Conservation (phyloP, 2,888 invertebrate species). For the Balanococcus diminutus region DNA sequence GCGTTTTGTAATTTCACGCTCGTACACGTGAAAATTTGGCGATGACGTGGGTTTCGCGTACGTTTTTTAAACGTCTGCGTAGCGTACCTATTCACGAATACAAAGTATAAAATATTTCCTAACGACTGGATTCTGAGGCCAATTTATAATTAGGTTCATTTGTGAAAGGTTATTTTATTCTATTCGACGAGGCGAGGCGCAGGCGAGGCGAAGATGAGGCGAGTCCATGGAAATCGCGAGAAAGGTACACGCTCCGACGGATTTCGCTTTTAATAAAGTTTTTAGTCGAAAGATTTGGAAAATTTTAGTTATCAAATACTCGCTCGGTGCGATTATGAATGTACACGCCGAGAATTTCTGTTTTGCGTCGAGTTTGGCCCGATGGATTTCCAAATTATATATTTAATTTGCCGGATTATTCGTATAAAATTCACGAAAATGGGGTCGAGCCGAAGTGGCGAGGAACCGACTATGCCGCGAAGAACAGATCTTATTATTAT, state of each 20-base stretch:
- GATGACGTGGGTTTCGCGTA: neutral
- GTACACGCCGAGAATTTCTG: neutral
- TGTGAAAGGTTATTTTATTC: neutral
- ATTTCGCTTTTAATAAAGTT: neutral
- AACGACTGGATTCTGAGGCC: neutral
- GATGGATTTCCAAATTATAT: neutral
- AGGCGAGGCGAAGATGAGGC: neutral
- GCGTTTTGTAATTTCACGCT: slow-evolving; percentile 1
- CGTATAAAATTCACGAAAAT: neutral
- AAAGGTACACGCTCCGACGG: neutral
- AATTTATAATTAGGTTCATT: slow-evolving; percentile 17
- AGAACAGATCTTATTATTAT: neutral
- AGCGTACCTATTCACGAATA: neutral
- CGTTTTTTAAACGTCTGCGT: neutral
- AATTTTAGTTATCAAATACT: neutral
- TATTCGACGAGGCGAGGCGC: too few relatives aligned
- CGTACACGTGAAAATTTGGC: slow-evolving; percentile 16
- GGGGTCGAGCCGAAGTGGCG: neutral
- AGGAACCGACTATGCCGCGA: neutral
- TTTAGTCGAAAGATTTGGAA: neutral
- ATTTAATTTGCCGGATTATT: neutral
- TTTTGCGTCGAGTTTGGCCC: neutral
- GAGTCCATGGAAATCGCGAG: neutral
- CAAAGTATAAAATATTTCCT: neutral
- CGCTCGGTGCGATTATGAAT: neutral